Evolutionary conservation across 2,797 vertebrate genomes (phyloP).

Genomic region (Tamandua tetradactyla): DNA sequence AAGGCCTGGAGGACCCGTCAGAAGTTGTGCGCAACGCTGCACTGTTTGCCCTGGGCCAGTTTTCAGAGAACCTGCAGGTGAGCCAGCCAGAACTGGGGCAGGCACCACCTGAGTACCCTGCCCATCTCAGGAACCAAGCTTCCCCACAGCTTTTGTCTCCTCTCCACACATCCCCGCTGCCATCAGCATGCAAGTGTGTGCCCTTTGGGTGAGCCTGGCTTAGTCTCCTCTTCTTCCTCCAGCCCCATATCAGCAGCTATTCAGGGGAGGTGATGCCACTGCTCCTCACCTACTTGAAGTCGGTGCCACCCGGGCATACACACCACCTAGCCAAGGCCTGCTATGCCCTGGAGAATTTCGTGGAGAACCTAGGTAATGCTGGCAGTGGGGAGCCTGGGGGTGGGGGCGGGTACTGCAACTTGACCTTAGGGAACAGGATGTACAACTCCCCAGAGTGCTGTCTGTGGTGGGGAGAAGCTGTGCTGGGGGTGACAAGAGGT

Average conservation of each 20-base stretch:
- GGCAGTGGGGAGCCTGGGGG: background rate
- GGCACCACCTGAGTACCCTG: background rate
- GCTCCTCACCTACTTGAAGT: slow-evolving; percentile 90
- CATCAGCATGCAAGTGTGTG: background rate
- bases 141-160: background rate
- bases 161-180: background rate
- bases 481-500: background rate
- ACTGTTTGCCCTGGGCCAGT: slow-evolving; percentile 93
- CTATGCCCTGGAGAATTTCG: slow-evolving; percentile 95
- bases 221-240: background rate
- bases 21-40: slow-evolving; percentile 91
- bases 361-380: slow-evolving; percentile 92
- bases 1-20: slow-evolving; percentile 88
- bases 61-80: slow-evolving; percentile 94
- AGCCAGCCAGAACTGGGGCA: slow-evolving; percentile 18
- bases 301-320: slow-evolving; percentile 87
- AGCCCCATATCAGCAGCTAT: slow-evolving; percentile 93
- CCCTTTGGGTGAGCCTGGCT: background rate
- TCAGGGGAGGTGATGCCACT: slow-evolving; percentile 92
- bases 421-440: background rate
- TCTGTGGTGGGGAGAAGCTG: background rate
- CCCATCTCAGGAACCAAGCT: background rate
- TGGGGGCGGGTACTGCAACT: background rate
- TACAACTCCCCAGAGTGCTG: background rate
- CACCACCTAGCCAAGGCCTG: slow-evolving; percentile 93